phyloP scores from a whole-genome alignment of 2,113 vertebrate genomes.

The Sus scrofa region DNA sequence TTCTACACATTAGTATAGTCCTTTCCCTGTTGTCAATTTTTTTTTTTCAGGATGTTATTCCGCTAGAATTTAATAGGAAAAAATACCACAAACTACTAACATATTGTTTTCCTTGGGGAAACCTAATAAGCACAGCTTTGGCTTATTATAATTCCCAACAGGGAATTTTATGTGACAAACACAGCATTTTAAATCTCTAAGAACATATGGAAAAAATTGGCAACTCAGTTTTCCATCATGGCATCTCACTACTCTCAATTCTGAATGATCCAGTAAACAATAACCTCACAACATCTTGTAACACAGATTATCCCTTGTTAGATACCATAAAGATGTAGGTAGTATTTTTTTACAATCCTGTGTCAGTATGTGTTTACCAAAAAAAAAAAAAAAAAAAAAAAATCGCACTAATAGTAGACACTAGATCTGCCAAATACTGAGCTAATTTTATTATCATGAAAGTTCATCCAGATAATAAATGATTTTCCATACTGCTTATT shows the following conservation, averaged over 20 bases:
- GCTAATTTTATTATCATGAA: conserved; percentile 22
- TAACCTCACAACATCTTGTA: neutral
- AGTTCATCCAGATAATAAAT: neutral
- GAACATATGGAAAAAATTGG: neutral
- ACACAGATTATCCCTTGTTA: neutral
- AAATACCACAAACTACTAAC: neutral
- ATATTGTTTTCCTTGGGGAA: neutral
- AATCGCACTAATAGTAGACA: neutral
- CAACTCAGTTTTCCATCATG: neutral
- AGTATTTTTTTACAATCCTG: neutral
- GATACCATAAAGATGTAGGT: neutral
- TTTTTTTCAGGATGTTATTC: neutral
- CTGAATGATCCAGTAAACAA: neutral
- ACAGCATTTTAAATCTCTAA: neutral
- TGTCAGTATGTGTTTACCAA: neutral
- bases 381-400: neutral
- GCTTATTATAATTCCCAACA: neutral
- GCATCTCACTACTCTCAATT: neutral
- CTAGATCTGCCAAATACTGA: neutral
- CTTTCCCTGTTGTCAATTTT: neutral
- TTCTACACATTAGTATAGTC: neutral
- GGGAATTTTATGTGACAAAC: neutral
- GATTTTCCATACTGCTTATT: neutral
- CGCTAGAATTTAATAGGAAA: neutral
- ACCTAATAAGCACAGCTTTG: neutral